Conservation (phyloP, 2,113 vertebrate species). For the Laticauda colubrina region DNA sequence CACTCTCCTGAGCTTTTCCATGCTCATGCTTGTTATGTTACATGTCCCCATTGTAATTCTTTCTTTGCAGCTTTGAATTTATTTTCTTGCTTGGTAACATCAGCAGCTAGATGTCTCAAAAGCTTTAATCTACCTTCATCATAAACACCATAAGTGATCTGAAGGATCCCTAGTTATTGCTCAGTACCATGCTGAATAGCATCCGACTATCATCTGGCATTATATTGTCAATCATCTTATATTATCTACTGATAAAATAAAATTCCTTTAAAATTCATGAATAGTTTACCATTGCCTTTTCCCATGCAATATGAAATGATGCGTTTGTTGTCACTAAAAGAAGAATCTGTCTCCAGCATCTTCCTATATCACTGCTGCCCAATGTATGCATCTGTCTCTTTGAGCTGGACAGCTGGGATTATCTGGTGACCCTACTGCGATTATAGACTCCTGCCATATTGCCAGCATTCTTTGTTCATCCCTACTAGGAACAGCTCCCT, state of each 20-base stretch:
- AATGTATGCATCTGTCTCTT: neutral
- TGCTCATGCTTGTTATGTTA: neutral
- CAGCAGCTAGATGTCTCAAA: neutral
- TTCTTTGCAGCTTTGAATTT: neutral
- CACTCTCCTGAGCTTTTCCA: neutral
- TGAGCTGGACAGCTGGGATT: neutral
- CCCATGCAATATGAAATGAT: neutral
- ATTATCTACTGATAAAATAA: neutral
- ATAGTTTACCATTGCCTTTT: neutral
- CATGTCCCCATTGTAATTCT: neutral
- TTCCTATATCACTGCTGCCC: neutral
- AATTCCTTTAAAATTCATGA: neutral
- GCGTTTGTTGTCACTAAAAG: neutral
- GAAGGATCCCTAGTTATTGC: neutral
- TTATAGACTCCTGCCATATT: neutral
- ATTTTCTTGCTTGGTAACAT: neutral
- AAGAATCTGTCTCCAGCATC: neutral
- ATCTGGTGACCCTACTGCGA: neutral
- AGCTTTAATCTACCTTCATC: neutral
- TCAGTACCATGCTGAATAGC: neutral
- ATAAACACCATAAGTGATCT: neutral
- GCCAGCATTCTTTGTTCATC: neutral
- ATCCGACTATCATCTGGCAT: neutral
- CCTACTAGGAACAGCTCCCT: neutral
- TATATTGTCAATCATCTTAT: neutral